Conservation (phyloP, 2,113 vertebrate genomes). For the Microtus oregoni region DNA sequence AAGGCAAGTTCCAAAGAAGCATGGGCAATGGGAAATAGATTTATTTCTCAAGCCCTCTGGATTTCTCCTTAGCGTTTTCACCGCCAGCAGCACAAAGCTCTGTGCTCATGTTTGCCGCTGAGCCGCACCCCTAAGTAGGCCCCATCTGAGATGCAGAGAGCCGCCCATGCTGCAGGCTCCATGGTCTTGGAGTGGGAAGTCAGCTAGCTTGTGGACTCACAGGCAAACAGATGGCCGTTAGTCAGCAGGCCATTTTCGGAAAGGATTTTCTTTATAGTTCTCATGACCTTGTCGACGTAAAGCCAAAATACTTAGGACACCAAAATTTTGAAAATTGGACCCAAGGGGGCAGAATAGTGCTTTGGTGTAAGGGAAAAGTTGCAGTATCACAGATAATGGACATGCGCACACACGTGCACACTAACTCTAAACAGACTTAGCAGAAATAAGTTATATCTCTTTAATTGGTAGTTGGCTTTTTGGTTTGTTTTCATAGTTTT, state of each 20-base stretch:
- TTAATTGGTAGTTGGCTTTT: background rate
- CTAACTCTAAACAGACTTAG: background rate
- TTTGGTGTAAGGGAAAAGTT: background rate
- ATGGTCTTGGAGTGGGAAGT: background rate
- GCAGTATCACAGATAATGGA: background rate
- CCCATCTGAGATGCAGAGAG: background rate
- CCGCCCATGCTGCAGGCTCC: background rate
- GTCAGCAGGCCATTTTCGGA: background rate
- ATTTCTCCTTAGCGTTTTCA: constrained; percentile 58
- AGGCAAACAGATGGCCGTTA: background rate
- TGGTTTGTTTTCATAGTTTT: background rate
- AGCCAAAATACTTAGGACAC: constrained; percentile 14
- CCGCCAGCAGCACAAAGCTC: constrained; percentile 37
- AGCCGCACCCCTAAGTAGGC: constrained; percentile 16
- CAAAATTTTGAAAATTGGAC: constrained; percentile 2
- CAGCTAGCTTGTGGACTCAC: background rate
- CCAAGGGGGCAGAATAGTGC: constrained; percentile 1
- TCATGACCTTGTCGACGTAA: constrained; percentile 17
- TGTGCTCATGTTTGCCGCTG: background rate
- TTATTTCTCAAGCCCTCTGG: constrained; percentile 57
- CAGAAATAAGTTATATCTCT: background rate
- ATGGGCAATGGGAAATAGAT: constrained; percentile 47
- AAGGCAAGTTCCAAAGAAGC: constrained; percentile 54
- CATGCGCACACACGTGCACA: background rate
- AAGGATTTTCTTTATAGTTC: background rate